Percentiles rank a stretch among this genome's conserved stretches.
Evolutionary conservation across 2,797 vertebrate genomes (phyloP).

Genomic region (Melopsittacus undulatus): DNA sequence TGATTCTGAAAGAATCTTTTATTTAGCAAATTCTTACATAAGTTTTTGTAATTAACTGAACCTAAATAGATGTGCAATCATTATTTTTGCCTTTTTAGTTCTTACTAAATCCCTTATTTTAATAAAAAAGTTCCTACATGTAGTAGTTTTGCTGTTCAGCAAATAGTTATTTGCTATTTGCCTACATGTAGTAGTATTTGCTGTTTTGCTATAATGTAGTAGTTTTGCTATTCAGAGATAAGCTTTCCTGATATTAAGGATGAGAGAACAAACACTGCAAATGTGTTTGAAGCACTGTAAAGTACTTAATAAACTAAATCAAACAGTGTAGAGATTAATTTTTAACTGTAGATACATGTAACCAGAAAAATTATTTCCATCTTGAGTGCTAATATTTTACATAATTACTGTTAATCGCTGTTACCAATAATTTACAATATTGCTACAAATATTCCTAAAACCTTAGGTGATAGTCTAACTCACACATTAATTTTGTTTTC

Average conservation of each 20-base stretch:
- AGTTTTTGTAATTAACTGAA: not conserved
- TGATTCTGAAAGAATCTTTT: not conserved
- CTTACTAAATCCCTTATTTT: not conserved
- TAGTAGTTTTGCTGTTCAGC: not conserved
- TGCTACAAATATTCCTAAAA: not conserved
- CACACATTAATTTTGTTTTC: not conserved
- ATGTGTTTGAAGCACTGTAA: not conserved
- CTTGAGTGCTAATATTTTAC: not conserved
- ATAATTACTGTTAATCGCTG: not conserved
- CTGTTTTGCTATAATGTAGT: not conserved
- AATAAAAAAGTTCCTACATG: not conserved
- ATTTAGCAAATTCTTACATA: not conserved
- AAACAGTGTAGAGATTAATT: not conserved
- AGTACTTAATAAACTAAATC: not conserved
- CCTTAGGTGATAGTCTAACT: not conserved
- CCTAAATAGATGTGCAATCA: not conserved
- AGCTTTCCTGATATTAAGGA: not conserved
- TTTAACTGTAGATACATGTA: not conserved
- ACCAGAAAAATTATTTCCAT: not conserved
- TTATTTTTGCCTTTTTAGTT: not conserved
- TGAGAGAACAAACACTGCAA: not conserved
- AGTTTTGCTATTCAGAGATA: not conserved
- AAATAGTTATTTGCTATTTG: not conserved
- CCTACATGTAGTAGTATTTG: not conserved
- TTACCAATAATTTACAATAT: not conserved